Evolutionary conservation across 2,888 invertebrate genomes (phyloP), one percentile per base, ranked within the genome.

Genomic region (Erynnis tages): DNA sequence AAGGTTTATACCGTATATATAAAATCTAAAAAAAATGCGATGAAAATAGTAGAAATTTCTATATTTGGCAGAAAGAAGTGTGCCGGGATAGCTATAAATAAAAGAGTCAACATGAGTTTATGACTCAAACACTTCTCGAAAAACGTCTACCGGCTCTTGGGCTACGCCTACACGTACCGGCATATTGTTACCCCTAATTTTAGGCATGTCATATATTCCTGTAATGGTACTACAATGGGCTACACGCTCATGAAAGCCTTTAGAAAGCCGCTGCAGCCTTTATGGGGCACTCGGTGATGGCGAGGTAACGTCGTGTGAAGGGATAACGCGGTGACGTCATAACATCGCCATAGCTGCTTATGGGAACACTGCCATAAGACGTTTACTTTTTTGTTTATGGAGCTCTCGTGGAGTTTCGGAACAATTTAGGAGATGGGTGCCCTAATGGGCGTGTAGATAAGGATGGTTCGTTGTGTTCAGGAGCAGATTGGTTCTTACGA

Each of bases 301-400:
- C 41, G 29, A 37, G 37, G 10, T 41, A 29, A 29, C 29, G 41
- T 29, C 29, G 41, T 41, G 17, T 17, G 41, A 41, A 14, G 11
- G 10, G 1, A 5, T 6, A 2, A 29, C 27, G 41, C 16, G 16
- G 41, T 6, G 41, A 10, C 17, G 17, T 17, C 29, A 29, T 29
- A 25, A 40, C 23, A 14, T 5, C 40, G 14, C 7, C 23, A 40
- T 23, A 16, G 34, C 16, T 34, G 4, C 34, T 34, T 37, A 37
- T 19, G 37, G 19, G 10, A 37, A 37, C 19, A 17, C 10, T 8
- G n/a, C 34, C 34, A 34, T 34, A 16, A 34, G 16, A 16, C 8
- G 4, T 34, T 34, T 34, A 16, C 34, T 34, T 34, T 34, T 34
- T 34, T 34, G 34, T 34, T 34, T 16, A 1, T 3, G 3, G 4